These are phyloP conservation scores for Paracyclopina nana DNA, from an alignment of 1,140 invertebrate species.

Conservation along the genomic window DNA sequence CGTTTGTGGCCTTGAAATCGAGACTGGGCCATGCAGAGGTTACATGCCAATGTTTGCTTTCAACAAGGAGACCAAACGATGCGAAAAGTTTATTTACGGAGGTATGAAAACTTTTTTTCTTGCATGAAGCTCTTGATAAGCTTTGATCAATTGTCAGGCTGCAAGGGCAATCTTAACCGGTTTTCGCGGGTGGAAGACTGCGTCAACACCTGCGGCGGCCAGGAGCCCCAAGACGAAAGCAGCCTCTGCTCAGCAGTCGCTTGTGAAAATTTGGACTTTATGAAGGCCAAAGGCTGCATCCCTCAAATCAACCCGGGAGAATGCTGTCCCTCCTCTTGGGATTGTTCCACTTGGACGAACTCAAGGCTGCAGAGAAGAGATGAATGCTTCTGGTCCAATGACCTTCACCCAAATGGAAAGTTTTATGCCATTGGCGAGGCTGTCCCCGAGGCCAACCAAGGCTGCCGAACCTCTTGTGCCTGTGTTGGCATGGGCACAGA, in stretches of 20 bases:
- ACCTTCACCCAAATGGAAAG: conserved; percentile 1
- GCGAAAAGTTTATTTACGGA: conserved; percentile 52
- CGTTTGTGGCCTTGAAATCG: conserved; percentile 58
- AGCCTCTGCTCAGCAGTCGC: conserved; percentile 1
- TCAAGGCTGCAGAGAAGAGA: background rate
- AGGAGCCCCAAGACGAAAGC: background rate
- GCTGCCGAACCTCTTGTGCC: background rate
- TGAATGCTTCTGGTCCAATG: conserved; percentile 2
- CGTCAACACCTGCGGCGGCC: conserved; percentile 42
- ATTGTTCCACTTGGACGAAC: conserved; percentile 13
- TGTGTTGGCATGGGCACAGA: background rate
- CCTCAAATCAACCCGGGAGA: conserved; percentile 13
- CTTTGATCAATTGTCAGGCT: conserved; percentile 30
- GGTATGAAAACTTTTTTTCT: conserved; percentile 23
- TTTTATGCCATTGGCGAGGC: background rate
- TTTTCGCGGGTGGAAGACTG: conserved; percentile 66
- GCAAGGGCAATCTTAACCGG: conserved; percentile 50
- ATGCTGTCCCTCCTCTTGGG: conserved; percentile 16
- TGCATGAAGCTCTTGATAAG: conserved; percentile 1
- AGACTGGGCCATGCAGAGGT: conserved; percentile 56
- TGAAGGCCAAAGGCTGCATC: conserved; percentile 11
- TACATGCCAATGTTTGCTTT: conserved; percentile 66
- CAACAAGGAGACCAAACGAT: conserved; percentile 44
- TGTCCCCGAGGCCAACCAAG: background rate
- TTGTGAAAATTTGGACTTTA: conserved; percentile 10